Conservation (phyloP, 2,113 vertebrate genomes). For the Trogon melanurus region DNA sequence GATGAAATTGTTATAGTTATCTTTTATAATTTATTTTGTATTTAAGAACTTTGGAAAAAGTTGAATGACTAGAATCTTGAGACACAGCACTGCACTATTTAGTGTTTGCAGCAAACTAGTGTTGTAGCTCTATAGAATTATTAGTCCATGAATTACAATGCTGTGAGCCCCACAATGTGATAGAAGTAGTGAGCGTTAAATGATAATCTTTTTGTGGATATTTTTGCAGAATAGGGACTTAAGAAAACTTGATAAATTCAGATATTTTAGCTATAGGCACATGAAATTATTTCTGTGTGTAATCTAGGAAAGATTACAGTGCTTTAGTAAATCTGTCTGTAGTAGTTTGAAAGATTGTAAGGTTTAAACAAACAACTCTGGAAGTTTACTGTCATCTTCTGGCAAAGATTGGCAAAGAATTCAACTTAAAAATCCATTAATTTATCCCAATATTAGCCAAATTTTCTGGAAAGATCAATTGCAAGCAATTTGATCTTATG, state of each 20-base stretch:
- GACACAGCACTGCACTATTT: neutral
- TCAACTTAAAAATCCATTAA: neutral
- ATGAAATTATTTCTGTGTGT: neutral
- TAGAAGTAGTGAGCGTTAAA: neutral
- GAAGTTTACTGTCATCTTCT: neutral
- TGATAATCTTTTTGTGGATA: neutral
- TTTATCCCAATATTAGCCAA: neutral
- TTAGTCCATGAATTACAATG: neutral
- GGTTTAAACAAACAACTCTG: neutral
- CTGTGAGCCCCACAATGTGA: neutral
- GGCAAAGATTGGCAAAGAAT: neutral
- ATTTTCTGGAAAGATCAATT: neutral
- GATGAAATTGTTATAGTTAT: neutral
- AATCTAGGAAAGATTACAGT: neutral
- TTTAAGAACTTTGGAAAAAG: neutral
- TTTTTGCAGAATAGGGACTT: neutral
- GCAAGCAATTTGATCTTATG: neutral
- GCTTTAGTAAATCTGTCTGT: neutral
- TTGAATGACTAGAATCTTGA: neutral
- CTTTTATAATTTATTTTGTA: neutral
- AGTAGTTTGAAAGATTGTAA: neutral
- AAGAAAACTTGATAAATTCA: neutral
- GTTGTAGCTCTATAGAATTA: neutral
- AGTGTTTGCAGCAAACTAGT: neutral
- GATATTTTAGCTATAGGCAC: neutral